Base-by-base conservation (phyloP, 2,113 vertebrate genomes). In the Callocephalon fimbriatum region DNA sequence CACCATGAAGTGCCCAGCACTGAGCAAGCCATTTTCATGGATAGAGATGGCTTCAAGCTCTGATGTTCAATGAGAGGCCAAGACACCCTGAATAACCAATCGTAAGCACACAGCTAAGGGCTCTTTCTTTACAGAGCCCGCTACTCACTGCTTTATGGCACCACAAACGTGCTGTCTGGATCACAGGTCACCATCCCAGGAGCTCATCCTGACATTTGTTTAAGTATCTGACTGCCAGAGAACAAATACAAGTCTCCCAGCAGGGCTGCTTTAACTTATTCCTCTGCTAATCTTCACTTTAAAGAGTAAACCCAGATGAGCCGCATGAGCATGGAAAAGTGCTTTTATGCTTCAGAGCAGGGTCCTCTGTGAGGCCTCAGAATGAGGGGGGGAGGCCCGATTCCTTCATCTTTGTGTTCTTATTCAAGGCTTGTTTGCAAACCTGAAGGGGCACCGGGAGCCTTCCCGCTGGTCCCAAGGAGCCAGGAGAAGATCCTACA, bases 131-230 rank as follows among this genome's bases (percentile, higher is more conserved):
- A 58, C 37, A 32, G 22, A 65, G 48, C 7, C 72, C 75, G 65
- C 77, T 42, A 32, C 81, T 82, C 0, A 0, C 47, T 59, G 72
- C 20, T 77, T 83, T 48, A 59, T 22, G 42, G 84, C 77, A 71
- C 42, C 35, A 25, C 45, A 63, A 20, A 25, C 0, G 0, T 12
- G 45, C 68, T 7, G 8, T 63, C 29, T 51, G 62, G 51, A 35
- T 25, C 26, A 51, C 56, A 84, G 70, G 59, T 42, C 76, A 78
- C 25, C 0, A 0, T 53, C 72, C 76, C 27, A 32, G 47, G 47
- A 91, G 56, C 44, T 86, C 8, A 0, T 67, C 63, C 66, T 87
- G 80, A 74, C 63, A 62, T 48, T 75, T 66, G 17, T 40, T 80
- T 71, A 71, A 82, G 17, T 10, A 53, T 42, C 65, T 75, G 56